Conservation (phyloP, 2,113 vertebrate species). For the Entelurus aequoreus region DNA sequence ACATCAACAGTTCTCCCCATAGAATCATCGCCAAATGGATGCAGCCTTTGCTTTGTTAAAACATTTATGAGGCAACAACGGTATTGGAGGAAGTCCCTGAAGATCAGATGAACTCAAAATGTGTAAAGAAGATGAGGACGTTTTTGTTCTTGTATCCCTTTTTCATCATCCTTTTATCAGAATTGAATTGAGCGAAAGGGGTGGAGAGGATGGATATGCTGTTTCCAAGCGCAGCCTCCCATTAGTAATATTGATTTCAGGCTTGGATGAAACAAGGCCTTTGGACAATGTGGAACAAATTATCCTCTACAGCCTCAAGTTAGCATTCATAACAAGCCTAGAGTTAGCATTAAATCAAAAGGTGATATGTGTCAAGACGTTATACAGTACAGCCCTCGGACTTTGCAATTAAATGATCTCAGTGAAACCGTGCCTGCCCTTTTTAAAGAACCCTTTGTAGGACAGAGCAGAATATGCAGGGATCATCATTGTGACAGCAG, state of each 20-base stretch:
- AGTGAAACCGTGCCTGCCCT: conserved; percentile 5
- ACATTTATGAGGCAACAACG: not conserved
- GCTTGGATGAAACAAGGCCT: conserved; percentile 42
- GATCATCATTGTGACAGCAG: conserved; percentile 54
- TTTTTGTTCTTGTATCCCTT: not conserved
- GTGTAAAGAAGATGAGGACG: conserved; percentile 13
- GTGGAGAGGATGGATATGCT: conserved; percentile 42
- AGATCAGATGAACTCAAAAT: conserved; percentile 22
- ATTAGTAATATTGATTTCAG: conserved; percentile 66
- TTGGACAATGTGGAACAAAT: conserved; percentile 50
- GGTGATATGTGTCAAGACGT: not conserved
- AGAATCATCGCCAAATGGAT: conserved; percentile 27
- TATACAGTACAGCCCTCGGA: conserved; percentile 1
- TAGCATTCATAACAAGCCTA: conserved; percentile 48
- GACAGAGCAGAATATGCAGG: conserved; percentile 35
- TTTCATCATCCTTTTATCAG: conserved; percentile 15
- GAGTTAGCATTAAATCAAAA: conserved; percentile 32
- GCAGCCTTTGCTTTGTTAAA: not conserved
- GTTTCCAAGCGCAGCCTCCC: conserved; percentile 38
- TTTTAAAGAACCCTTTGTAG: conserved; percentile 46
- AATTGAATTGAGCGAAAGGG: conserved; percentile 20
- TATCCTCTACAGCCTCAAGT: conserved; percentile 38
- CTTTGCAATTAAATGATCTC: conserved; percentile 10
- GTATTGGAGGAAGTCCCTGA: not conserved
- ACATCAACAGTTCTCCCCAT: conserved; percentile 5